Percentiles rank a stretch among this genome's conserved stretches.
phyloP scores from a whole-genome alignment of 2,888 invertebrate genomes.

The Eupithecia centaureata region DNA sequence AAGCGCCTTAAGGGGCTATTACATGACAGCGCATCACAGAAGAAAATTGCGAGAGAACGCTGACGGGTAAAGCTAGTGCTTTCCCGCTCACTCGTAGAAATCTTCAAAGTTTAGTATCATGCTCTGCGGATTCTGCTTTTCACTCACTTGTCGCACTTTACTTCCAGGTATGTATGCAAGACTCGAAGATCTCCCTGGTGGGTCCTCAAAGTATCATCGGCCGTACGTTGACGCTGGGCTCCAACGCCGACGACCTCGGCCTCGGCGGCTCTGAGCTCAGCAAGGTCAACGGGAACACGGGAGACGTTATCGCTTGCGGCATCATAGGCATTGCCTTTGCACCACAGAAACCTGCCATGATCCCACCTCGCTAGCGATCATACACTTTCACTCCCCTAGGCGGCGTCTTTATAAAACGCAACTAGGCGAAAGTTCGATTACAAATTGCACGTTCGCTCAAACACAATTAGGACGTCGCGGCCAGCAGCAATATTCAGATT shows the following conservation, averaged over 20 bases:
- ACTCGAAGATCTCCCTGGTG: slow-evolving; percentile 1
- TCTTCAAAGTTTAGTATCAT: too few species aligned
- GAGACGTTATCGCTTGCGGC: slow-evolving; percentile 3
- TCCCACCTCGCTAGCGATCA: neutral
- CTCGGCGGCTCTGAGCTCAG: neutral
- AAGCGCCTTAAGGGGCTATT: neutral
- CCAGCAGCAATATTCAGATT: neutral
- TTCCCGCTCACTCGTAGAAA: neutral
- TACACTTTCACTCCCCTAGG: neutral
- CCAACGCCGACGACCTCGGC: neutral
- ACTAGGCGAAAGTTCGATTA: neutral
- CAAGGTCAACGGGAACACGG: neutral
- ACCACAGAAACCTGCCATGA: too few species aligned
- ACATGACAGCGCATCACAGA: neutral
- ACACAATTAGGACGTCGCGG: neutral
- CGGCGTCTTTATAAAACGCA: neutral
- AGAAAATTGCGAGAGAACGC: neutral
- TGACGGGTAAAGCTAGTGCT: neutral
- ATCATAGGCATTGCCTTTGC: neutral
- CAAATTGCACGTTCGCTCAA: neutral
- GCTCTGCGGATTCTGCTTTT: too few species aligned
- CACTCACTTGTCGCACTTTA: neutral
- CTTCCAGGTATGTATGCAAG: slow-evolving; percentile 10
- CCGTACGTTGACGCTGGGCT: neutral
- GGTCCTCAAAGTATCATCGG: neutral